These are phyloP conservation scores for Anolis apletophallus DNA, from an alignment of 2,797 vertebrate species.

Conservation along the genomic window DNA sequence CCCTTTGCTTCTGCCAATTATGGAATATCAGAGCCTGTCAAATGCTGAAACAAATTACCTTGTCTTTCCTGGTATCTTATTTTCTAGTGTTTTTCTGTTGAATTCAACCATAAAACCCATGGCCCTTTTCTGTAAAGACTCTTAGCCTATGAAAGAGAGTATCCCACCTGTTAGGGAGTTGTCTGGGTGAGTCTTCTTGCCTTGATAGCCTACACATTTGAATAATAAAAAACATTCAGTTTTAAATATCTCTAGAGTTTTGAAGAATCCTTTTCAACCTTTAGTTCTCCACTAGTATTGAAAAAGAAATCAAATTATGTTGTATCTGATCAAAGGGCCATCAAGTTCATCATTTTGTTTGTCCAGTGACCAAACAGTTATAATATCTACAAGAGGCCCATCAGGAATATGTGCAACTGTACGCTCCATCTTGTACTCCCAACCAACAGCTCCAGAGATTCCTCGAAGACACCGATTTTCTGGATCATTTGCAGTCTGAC, in stretches of 20 bases:
- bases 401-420: too few relatives aligned
- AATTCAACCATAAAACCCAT: conserved; percentile 22
- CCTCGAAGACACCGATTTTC: too few relatives aligned
- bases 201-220: neutral
- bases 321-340: too few relatives aligned
- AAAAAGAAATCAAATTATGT: too few relatives aligned
- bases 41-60: conserved; percentile 56
- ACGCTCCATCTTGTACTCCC: too few relatives aligned
- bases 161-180: neutral
- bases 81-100: conserved; percentile 8
- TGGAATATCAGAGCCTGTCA: conserved; percentile 53
- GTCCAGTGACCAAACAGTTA: too few relatives aligned
- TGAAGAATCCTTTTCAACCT: neutral
- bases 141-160: neutral
- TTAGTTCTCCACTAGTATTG: neutral
- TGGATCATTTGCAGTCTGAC: too few relatives aligned
- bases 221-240: neutral
- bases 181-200: neutral
- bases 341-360: too few relatives aligned
- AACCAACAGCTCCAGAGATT: too few relatives aligned
- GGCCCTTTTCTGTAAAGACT: neutral
- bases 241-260: neutral
- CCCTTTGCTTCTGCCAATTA: conserved; percentile 49
- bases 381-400: too few relatives aligned
- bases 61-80: conserved; percentile 38